These are phyloP conservation scores for Wasmannia auropunctata DNA, from an alignment of 1,140 invertebrate species.

Conservation along the genomic window DNA sequence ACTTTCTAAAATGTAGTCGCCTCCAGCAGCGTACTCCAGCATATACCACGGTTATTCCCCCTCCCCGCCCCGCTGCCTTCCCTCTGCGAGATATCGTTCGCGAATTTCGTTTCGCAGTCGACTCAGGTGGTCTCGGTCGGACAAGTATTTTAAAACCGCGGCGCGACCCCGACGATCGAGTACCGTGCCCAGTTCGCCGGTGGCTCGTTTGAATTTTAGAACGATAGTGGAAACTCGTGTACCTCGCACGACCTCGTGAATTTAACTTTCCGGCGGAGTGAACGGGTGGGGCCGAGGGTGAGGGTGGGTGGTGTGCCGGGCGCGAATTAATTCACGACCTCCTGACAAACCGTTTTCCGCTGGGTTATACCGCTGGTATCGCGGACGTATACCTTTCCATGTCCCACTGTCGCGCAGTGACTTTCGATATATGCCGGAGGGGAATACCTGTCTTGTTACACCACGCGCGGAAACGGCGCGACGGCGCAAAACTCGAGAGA, in stretches of 20 bases:
- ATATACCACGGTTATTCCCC: conserved; percentile 41
- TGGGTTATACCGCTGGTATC: not conserved
- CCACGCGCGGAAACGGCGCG: not conserved
- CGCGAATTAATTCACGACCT: conserved; percentile 75
- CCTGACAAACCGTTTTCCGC: conserved; percentile 69
- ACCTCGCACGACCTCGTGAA: conserved; percentile 71
- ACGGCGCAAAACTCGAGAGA: not conserved
- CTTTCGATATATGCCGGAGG: not conserved
- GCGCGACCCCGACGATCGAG: conserved; percentile 67
- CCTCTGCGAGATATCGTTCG: conserved; percentile 45
- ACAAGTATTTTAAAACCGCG: conserved; percentile 69
- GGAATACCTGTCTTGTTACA: not conserved
- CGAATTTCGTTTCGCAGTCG: conserved; percentile 57
- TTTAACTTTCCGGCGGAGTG: conserved; percentile 70
- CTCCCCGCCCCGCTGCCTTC: not conserved
- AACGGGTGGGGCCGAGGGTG: conserved; percentile 1
- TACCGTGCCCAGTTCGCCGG: conserved; percentile 51
- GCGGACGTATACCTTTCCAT: not conserved
- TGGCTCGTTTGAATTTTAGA: conserved; percentile 76
- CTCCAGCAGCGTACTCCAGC: conserved; percentile 8
- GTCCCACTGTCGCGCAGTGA: not conserved
- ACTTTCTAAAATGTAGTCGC: conserved; percentile 42
- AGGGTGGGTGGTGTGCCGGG: conserved; percentile 46
- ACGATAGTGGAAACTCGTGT: conserved; percentile 77
- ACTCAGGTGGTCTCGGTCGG: conserved; percentile 36